phyloP scores from a whole-genome alignment of 2,113 vertebrate species.

The Rhinolophus ferrumequinum region DNA sequence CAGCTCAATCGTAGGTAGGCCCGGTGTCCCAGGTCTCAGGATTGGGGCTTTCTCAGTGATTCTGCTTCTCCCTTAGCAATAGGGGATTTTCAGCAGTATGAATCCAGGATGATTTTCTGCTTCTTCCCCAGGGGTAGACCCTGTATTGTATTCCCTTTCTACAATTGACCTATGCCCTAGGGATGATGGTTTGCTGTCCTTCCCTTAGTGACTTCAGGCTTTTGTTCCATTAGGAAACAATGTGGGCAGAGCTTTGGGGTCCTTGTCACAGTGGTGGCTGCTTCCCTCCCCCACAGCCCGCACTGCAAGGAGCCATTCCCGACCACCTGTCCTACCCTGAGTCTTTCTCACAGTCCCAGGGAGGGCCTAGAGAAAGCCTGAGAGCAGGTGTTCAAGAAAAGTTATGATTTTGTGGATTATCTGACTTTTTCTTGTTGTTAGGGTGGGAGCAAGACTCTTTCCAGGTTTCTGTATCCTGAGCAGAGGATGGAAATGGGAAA shows the following conservation, averaged over 20 bases:
- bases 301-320: not conserved
- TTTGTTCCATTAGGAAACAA: not conserved
- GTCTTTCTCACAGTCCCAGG: not conserved
- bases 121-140: not conserved
- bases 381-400: not conserved
- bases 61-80: not conserved
- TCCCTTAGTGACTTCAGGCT: not conserved
- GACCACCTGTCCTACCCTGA: not conserved
- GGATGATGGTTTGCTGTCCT: not conserved
- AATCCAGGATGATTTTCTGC: no score
- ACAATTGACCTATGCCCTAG: not conserved
- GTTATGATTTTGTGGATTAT: not conserved
- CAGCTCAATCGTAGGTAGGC: not conserved
- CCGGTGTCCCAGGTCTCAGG: not conserved
- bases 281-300: not conserved
- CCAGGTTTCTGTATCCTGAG: not conserved
- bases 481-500: not conserved
- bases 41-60: not conserved
- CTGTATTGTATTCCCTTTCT: not conserved
- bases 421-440: not conserved
- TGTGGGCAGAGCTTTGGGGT: not conserved
- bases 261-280: not conserved
- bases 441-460: not conserved
- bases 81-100: not conserved
- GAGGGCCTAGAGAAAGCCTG: not conserved